Evolutionary conservation across 1,140 invertebrate genomes (phyloP).

Genomic region (Parasteatoda tepidariorum): DNA sequence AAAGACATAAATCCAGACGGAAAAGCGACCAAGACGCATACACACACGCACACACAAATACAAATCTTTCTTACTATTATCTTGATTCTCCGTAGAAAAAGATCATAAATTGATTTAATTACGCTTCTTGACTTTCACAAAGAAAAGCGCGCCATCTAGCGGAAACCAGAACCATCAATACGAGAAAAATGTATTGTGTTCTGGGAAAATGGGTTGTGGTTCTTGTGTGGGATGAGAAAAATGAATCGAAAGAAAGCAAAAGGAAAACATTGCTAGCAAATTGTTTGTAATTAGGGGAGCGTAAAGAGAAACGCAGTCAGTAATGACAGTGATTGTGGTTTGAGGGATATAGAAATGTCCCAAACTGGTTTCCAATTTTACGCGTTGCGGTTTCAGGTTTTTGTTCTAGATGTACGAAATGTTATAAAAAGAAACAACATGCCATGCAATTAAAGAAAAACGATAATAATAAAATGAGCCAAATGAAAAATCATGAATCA

Average conservation of each 20-base stretch:
- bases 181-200: not conserved
- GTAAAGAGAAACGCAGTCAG: not conserved
- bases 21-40: not conserved
- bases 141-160: conserved; percentile 4
- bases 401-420: too few species aligned
- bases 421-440: too few species aligned
- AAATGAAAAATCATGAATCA: too few species aligned
- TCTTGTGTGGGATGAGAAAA: not conserved
- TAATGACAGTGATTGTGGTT: conserved; percentile 36
- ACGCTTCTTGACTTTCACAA: conserved; percentile 11
- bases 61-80: not conserved
- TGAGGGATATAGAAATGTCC: conserved; percentile 9
- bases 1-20: not conserved
- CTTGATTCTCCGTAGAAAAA: not conserved
- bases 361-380: not conserved
- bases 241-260: conserved; percentile 5
- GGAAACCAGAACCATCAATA: not conserved
- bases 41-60: not conserved
- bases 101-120: conserved; percentile 37
- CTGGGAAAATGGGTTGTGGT: not conserved
- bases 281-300: conserved; percentile 25
- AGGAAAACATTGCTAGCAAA: conserved; percentile 6
- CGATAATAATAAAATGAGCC: too few species aligned
- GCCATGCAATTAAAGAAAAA: too few species aligned
- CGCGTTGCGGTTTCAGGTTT: not conserved